Evolutionary conservation across 30 jellyfish, hydroid and myxozoan genomes (phyloP), one percentile per base, ranked within the genome.

Genomic region (Hydractinia echinata): DNA sequence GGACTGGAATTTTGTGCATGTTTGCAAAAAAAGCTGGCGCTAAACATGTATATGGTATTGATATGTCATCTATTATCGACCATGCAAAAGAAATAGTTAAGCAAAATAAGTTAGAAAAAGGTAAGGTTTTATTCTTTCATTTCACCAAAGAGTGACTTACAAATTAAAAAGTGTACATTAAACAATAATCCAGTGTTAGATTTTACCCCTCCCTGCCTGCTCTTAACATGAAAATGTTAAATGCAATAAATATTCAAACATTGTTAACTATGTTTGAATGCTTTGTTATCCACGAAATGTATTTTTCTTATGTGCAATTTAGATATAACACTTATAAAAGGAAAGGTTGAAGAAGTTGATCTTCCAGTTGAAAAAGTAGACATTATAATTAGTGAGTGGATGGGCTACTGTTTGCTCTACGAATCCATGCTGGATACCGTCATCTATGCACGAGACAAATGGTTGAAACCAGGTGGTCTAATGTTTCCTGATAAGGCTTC

Each of bases 1-100:
- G 99, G 60, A 94, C 99, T 61, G 99, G 99, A 11, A 94, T 94
- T 58, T 82, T 94, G 44, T 61, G 97, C 79, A 89, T 94, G 97
- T 94, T 94, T 89, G 99, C 99, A 21, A 96, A 88, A 13, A 89
- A 94, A 68, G 99, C 99, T 76, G 99, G 99, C 44, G 99, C 99
- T 49, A 94, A 94, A 78, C 97, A 88, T 81, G 97, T 89, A 66
- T 81, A 81, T 83, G 99, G 97, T 66, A 96, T 94, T 30, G 99
- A 94, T 54, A 84, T 94, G 81, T 94, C 99, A 4, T 84, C 96
- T 8, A 88, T 94, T 30, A 94, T 94, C 84, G 97, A 94, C 64
- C 96, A 88, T 68, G 99, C 99, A 16, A 83, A 72, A 53, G 70
- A 76, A 53, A 94, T 94, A 50, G 85, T 94, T 15, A 85, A 85